phyloP scores from a whole-genome alignment of 2,888 invertebrate genomes.

The Caenorhabditis sp. region DNA sequence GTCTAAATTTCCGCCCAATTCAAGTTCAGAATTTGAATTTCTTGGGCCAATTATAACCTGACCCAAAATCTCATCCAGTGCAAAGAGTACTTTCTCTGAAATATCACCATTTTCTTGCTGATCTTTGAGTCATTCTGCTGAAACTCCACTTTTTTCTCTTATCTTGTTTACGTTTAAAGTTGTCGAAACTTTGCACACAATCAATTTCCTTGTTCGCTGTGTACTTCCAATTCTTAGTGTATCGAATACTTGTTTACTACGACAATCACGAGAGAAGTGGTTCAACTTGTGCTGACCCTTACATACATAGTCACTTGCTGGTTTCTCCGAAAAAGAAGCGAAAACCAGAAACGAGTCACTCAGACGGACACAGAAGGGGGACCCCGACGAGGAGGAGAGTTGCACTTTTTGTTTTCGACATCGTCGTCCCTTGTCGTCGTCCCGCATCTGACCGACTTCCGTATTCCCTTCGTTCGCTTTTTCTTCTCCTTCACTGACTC shows the following conservation, averaged over 20 bases:
- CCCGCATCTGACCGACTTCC: slow-evolving; percentile 44
- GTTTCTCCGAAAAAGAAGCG: slow-evolving; percentile 4
- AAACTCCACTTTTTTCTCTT: not conserved
- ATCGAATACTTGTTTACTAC: not conserved
- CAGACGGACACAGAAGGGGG: slow-evolving; percentile 1
- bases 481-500: slow-evolving; percentile 41
- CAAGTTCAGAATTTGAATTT: no score
- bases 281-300: not conserved
- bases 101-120: not conserved
- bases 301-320: no score
- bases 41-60: no score
- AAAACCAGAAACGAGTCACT: slow-evolving; percentile 34
- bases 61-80: no score
- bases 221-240: no score
- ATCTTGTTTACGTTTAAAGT: slow-evolving; percentile 8
- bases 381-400: slow-evolving; percentile 7
- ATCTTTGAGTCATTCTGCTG: not conserved
- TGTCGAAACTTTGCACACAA: not conserved
- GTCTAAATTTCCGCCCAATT: no score
- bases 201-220: no score
- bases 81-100: not conserved
- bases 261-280: not conserved
- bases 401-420: slow-evolving; percentile 57
- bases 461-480: slow-evolving; percentile 27
- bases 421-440: not conserved